Evolutionary conservation across 2,888 invertebrate genomes (phyloP), one percentile per base, ranked within the genome.

Genomic region (Cosmia trapezina): DNA sequence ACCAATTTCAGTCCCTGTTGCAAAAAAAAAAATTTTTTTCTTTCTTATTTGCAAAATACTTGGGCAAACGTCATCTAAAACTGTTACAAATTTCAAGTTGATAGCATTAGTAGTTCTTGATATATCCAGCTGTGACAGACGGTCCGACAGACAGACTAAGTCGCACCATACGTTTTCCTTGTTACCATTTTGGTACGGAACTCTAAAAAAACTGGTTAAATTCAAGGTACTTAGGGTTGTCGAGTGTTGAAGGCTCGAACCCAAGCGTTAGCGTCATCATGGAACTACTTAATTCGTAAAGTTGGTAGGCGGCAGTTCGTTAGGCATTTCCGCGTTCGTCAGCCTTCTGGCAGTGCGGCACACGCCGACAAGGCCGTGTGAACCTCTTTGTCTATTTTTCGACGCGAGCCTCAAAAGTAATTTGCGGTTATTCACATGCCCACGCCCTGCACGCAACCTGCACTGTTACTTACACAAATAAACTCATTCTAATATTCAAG

Each of bases 311-410:
- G 94, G 93, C 91, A 91, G 93, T 93, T 90, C 89, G 89, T 91
- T 92, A 90, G 92, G 86, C 88, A 89, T 90, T 93, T 93, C 93
- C 93, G 92, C 91, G 91, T 93, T 91, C 92, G 93, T 93, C 92
- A 92, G 91, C 92, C 91, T 90, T 89, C 91, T 90, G 88, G 85
- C 89, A 87, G 90, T 89, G 88, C 90, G 91, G 93, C 93, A 91
- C 92, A 92, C 92, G 90, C 89, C 89, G 78, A 81, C 95, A 95
- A 95, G 95, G 95, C 90, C 95, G 90, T 93, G 93, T 91, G 94
- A 94, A 94, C 93, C 91, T 95, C 95, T 95, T 95, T 96, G 95
- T 95, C 92, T 95, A 89, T 91, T 90, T 91, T 91, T 90, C 87
- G 86, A 89, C 87, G 88, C 87, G 84, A 84, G 73, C 76, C 70